phyloP scores from a whole-genome alignment of 2,888 invertebrate genomes.

The Epistrophella euchroma region DNA sequence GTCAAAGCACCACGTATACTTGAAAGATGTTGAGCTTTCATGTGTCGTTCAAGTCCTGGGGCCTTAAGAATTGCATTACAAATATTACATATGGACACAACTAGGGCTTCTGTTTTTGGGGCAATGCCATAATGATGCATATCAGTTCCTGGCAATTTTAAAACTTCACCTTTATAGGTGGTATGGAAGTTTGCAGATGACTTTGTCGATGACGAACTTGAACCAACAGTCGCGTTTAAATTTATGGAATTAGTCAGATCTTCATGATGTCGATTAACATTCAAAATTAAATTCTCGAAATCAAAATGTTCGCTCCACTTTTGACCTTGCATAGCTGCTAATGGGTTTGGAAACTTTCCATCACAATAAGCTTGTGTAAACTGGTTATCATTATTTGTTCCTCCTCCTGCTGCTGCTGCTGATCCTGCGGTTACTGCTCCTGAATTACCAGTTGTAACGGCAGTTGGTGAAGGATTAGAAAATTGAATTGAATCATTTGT shows the following conservation, averaged over 20 bases:
- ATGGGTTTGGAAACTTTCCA: slow-evolving; percentile 25
- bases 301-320: slow-evolving; percentile 81
- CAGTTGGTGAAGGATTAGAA: slow-evolving; percentile 31
- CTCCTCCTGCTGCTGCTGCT: not conserved
- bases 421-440: slow-evolving; percentile 4
- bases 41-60: slow-evolving; percentile 90
- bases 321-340: slow-evolving; percentile 78
- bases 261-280: slow-evolving; percentile 56
- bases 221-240: slow-evolving; percentile 36
- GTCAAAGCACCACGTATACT: slow-evolving; percentile 77
- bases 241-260: not conserved
- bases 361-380: not conserved
- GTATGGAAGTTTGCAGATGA: slow-evolving; percentile 49
- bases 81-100: slow-evolving; percentile 91
- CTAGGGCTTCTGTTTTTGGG: slow-evolving; percentile 90
- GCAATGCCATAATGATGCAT: slow-evolving; percentile 91
- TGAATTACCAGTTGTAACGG: not conserved
- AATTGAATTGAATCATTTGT: slow-evolving; percentile 61
- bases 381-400: not conserved
- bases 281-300: slow-evolving; percentile 79
- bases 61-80: slow-evolving; percentile 92
- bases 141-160: slow-evolving; percentile 86
- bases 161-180: slow-evolving; percentile 82
- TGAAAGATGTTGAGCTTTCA: slow-evolving; percentile 85
- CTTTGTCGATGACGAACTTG: slow-evolving; percentile 59